Base-by-base conservation (phyloP, 2,888 invertebrate species). In the Sarcophaga carnaria region DNA sequence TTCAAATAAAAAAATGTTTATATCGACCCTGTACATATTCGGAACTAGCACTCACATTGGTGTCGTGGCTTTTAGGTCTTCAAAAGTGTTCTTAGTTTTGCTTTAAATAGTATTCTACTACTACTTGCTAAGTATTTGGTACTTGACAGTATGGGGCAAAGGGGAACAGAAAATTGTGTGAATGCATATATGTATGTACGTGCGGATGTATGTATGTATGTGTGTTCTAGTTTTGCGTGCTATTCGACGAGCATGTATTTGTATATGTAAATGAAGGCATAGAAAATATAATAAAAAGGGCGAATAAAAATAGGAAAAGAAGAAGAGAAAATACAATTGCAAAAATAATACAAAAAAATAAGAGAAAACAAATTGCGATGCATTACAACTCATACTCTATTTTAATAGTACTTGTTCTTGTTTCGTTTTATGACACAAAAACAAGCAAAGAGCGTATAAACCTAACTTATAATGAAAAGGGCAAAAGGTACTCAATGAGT, bases 401-500 rank as follows among this genome's bases (percentile, higher is more conserved):
- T 22, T 78, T 22, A 54, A 54, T 54, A 54, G 54, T 54, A 54
- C 54, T 54, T 54, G 12, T 54, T 54, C 17, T 17, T 54, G 54
- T 54, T 54, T 54, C 54, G 54, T 78, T 70, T 63, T 71, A 20
- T 67, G 62, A 47, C 62, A 17, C 5, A 74, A 54, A 22, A 6
- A n/a, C n/a, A 20, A 78, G 22, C 45, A 72, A 37, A 49, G 27
- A 71, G 11, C 27, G 14, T 64, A 25, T 47, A n/a, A 66, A 27
- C 63, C 64, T n/a, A 66, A 25, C 74, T 82, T 86, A 75, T 86
- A 82, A 54, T 12, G 76, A 80, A 86, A 86, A 83, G 79, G 86
- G 71, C 82, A 86, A 80, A 86, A 82, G 66, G 59, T 84, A 80
- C 75, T 75, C 75, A 66, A 75, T 63, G 79, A 77, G 85, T 86